Conservation (phyloP, 2,113 vertebrate genomes). For the Gobiocypris rarus region DNA sequence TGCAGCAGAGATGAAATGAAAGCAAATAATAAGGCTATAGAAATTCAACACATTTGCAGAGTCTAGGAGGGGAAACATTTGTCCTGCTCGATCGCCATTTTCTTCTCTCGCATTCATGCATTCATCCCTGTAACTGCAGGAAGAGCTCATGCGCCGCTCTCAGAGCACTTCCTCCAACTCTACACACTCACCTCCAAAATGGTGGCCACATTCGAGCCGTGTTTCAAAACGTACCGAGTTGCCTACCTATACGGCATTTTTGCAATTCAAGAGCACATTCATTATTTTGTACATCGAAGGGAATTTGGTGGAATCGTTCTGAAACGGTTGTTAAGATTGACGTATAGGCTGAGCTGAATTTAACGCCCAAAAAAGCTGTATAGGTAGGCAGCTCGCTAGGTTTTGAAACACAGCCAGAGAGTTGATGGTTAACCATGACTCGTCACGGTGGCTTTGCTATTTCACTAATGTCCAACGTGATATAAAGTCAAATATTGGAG, state of each 20-base stretch:
- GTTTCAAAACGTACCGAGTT: neutral
- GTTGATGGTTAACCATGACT: neutral
- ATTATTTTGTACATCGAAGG: neutral
- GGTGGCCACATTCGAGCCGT: conserved; percentile 26
- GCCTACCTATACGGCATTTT: neutral
- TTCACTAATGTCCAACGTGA: neutral
- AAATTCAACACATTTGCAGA: conserved; percentile 81
- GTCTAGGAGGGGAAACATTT: conserved; percentile 81
- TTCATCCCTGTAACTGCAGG: conserved; percentile 66
- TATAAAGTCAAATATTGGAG: neutral
- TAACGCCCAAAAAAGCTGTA: neutral
- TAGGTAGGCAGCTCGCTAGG: neutral
- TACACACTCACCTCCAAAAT: conserved; percentile 52
- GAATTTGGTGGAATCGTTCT: neutral
- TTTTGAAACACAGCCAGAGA: conserved; percentile 6
- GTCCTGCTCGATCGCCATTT: conserved; percentile 89
- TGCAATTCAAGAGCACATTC: neutral
- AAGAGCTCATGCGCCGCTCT: conserved; percentile 50
- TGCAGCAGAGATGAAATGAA: conserved; percentile 83
- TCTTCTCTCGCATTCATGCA: conserved; percentile 78
- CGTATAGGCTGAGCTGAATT: no score
- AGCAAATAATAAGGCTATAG: conserved; percentile 80
- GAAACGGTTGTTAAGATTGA: neutral
- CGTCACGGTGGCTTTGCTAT: conserved; percentile 10
- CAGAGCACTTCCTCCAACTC: conserved; percentile 73